These are phyloP conservation scores for Gymnosoma rotundatum DNA, from an alignment of 2,888 invertebrate genomes.

Conservation along the genomic window DNA sequence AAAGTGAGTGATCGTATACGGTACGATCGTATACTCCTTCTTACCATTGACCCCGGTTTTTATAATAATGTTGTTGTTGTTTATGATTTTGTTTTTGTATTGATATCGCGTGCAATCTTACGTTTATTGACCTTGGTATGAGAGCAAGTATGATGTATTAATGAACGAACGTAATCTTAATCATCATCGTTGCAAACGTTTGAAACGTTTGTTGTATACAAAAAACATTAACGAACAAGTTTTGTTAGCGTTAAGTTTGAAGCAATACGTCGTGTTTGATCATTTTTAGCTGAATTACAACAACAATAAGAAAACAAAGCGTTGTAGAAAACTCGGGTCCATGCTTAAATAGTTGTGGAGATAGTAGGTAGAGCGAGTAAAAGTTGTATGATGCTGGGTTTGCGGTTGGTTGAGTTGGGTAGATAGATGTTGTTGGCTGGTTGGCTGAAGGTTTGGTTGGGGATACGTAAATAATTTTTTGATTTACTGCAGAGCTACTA, in stretches of 20 bases:
- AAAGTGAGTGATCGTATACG: constrained; percentile 58
- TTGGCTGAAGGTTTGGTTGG: constrained; percentile 26
- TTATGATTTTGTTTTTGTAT: constrained; percentile 64
- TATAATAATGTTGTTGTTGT: constrained; percentile 60
- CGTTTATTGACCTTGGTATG: constrained; percentile 73
- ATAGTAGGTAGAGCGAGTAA: constrained; percentile 1
- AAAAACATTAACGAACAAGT: constrained; percentile 11
- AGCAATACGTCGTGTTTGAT: constrained; percentile 23
- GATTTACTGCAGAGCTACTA: constrained; percentile 41
- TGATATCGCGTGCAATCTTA: constrained; percentile 72
- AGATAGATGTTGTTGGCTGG: constrained; percentile 11
- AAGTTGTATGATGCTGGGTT: constrained; percentile 25
- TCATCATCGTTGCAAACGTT: constrained; percentile 36
- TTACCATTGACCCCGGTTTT: constrained; percentile 71
- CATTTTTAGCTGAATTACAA: constrained; percentile 46
- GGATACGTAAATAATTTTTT: constrained; percentile 38
- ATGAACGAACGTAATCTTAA: constrained; percentile 61
- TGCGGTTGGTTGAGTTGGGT: constrained; percentile 39
- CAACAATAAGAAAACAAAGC: constrained; percentile 7
- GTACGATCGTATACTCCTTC: constrained; percentile 69
- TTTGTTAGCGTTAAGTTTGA: constrained; percentile 6
- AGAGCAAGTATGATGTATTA: constrained; percentile 70
- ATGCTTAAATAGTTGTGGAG: constrained; percentile 52
- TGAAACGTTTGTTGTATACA: constrained; percentile 30
- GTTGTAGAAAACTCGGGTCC: neutral